phyloP scores from a whole-genome alignment of 2,888 invertebrate species.

The Hylaea fasciaria region DNA sequence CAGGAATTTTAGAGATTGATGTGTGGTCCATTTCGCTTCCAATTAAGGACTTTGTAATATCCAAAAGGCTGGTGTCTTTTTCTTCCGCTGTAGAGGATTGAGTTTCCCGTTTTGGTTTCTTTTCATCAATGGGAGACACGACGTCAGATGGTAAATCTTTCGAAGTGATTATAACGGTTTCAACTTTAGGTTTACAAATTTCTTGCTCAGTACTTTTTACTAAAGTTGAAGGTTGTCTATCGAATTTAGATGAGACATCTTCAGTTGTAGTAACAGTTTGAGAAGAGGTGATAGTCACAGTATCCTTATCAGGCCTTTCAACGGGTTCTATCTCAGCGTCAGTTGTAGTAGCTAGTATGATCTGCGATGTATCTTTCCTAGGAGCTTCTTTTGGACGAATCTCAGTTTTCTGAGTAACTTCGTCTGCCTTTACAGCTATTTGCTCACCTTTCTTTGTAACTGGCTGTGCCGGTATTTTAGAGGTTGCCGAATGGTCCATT shows the following conservation, averaged over 20 bases:
- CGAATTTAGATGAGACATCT: background rate
- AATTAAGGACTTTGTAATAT: slow-evolving; percentile 47
- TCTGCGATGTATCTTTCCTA: background rate
- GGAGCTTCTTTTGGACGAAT: background rate
- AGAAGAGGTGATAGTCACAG: background rate
- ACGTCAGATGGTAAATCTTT: background rate
- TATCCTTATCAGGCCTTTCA: too few relatives aligned
- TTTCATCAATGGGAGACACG: background rate
- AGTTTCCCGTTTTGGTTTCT: background rate
- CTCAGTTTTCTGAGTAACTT: slow-evolving; percentile 2
- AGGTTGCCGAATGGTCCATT: slow-evolving; percentile 48
- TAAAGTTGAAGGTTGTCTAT: background rate
- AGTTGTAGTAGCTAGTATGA: background rate
- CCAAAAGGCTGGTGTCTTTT: slow-evolving; percentile 35
- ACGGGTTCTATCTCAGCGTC: background rate
- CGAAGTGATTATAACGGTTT: background rate
- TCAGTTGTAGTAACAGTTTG: background rate
- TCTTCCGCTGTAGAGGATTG: slow-evolving; percentile 21
- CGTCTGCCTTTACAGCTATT: slow-evolving; percentile 1
- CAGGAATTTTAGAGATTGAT: slow-evolving; percentile 42
- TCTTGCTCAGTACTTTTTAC: background rate
- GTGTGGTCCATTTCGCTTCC: slow-evolving; percentile 54
- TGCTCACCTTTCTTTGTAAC: slow-evolving; percentile 16
- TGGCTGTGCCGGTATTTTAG: slow-evolving; percentile 39
- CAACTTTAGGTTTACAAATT: background rate